Evolutionary conservation across 2,888 invertebrate species (phyloP).

Genomic region (Meliscaeva auricollis): DNA sequence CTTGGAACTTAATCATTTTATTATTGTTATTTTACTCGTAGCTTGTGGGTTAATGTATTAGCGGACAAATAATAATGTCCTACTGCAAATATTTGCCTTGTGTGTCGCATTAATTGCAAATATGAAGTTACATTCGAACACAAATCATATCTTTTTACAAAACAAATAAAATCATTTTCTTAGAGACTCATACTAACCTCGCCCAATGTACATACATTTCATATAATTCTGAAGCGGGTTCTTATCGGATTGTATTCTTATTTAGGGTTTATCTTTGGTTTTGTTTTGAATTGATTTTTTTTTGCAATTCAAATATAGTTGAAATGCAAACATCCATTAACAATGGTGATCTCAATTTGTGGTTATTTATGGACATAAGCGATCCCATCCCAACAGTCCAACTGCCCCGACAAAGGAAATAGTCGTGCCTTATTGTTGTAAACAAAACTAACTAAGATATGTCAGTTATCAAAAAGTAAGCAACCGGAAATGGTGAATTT

Average conservation of each 20-base stretch:
- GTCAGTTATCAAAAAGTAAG: too few relatives aligned
- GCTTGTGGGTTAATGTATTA: background rate
- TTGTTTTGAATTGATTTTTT: background rate
- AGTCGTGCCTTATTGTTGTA: too few relatives aligned
- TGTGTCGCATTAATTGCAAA: background rate
- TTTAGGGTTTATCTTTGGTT: background rate
- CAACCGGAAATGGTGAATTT: too few relatives aligned
- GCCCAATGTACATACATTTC: background rate
- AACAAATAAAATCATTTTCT: conserved; percentile 19
- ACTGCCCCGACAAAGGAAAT: too few relatives aligned
- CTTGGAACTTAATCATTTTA: conserved; percentile 26
- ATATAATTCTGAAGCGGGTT: background rate
- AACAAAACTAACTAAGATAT: too few relatives aligned
- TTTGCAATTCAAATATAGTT: background rate
- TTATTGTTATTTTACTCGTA: background rate
- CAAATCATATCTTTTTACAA: conserved; percentile 20
- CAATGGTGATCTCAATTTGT: background rate
- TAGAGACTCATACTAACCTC: background rate
- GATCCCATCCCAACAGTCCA: too few relatives aligned
- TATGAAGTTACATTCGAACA: background rate
- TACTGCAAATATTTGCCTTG: conserved; percentile 8
- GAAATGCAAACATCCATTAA: background rate
- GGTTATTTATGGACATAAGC: background rate
- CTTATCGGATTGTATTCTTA: conserved; percentile 2
- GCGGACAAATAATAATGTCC: conserved; percentile 6